Evolutionary conservation across 1,140 invertebrate genomes (phyloP).

Genomic region (Andricus grossulariae): DNA sequence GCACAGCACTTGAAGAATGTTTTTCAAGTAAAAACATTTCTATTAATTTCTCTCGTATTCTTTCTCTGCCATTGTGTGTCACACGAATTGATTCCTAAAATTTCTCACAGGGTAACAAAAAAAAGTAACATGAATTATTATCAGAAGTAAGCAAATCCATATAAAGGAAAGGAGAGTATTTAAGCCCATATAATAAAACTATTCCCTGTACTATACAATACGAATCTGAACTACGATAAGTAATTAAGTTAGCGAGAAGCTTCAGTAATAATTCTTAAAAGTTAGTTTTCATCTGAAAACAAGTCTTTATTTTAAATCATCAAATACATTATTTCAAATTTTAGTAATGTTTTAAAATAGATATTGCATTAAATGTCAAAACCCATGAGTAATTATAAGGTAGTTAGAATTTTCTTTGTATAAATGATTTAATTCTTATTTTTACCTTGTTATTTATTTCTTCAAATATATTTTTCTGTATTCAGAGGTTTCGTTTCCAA

Average conservation of each 20-base stretch:
- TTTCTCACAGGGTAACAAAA: constrained; percentile 73
- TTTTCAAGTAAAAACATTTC: background rate
- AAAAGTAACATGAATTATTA: constrained; percentile 65
- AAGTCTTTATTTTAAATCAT: too few relatives aligned
- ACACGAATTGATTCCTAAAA: constrained; percentile 52
- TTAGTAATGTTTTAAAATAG: too few relatives aligned
- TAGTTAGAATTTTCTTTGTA: too few relatives aligned
- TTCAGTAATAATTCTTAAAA: background rate
- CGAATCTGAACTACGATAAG: constrained; percentile 48
- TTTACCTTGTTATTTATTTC: too few relatives aligned
- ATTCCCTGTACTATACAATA: constrained; percentile 70
- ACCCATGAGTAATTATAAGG: too few relatives aligned
- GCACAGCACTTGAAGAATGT: too few relatives aligned
- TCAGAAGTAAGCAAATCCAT: constrained; percentile 63
- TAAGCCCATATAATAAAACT: constrained; percentile 67
- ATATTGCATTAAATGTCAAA: too few relatives aligned
- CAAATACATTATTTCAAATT: too few relatives aligned
- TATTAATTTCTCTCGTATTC: background rate
- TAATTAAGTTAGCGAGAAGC: constrained; percentile 2
- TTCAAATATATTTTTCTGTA: too few relatives aligned
- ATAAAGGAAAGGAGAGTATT: constrained; percentile 65
- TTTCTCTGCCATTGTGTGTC: constrained; percentile 23
- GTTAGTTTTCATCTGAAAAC: too few relatives aligned
- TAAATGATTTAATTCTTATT: too few relatives aligned
- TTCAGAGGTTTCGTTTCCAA: too few relatives aligned